These are phyloP conservation scores for Idaea biselata DNA, from an alignment of 2,888 invertebrate species.

Conservation along the genomic window DNA sequence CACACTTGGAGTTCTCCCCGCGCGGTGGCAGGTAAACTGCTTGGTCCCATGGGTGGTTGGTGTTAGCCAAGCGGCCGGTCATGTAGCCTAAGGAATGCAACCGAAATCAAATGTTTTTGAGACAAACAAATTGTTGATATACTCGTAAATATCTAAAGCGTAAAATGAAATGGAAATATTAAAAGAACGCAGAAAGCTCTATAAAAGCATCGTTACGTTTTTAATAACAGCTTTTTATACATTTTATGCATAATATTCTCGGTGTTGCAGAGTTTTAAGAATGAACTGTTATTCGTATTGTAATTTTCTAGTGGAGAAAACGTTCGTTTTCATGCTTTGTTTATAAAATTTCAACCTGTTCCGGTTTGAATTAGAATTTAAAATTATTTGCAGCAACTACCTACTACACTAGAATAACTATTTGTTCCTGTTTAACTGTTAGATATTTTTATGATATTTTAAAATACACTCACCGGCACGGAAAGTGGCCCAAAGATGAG, in stretches of 20 bases:
- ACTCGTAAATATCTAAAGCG: not conserved
- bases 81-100: no score
- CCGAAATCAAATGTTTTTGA: not conserved
- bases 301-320: not conserved
- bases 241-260: conserved; percentile 1
- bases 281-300: not conserved
- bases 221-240: not conserved
- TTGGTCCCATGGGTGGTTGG: no score
- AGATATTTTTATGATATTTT: no score
- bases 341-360: not conserved
- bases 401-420: not conserved
- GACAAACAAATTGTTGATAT: not conserved
- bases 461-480: no score
- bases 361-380: not conserved
- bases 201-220: conserved; percentile 1
- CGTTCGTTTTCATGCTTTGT: not conserved
- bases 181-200: not conserved
- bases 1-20: no score
- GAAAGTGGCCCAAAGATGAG: no score
- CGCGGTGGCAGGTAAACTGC: no score
- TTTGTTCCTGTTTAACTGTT: no score
- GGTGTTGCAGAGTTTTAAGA: not conserved
- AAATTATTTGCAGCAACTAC: not conserved
- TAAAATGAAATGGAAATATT: conserved; percentile 1
- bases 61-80: no score